Evolutionary conservation across 2,113 vertebrate species (phyloP).

Genomic region (Podilymbus podiceps): DNA sequence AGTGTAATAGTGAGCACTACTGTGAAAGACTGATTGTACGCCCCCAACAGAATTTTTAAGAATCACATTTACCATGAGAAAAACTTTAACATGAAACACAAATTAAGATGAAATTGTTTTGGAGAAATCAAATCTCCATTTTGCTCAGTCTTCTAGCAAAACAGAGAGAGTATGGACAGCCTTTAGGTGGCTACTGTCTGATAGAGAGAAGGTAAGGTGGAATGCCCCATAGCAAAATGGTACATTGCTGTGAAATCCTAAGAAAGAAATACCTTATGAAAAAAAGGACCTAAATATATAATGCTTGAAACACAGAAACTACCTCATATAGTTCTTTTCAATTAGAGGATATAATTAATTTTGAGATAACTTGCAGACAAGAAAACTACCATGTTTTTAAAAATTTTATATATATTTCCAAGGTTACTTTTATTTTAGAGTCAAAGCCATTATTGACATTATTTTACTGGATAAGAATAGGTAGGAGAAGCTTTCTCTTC

Average conservation of each 20-base stretch:
- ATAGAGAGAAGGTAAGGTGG: background rate
- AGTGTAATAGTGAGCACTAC: background rate
- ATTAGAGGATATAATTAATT: background rate
- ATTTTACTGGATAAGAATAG: background rate
- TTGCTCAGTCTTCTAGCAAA: background rate
- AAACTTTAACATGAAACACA: background rate
- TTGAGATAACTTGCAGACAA: background rate
- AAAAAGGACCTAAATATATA: background rate
- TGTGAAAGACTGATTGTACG: background rate
- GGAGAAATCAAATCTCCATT: background rate
- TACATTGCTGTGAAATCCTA: background rate
- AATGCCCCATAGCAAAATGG: background rate
- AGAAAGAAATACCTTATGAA: background rate
- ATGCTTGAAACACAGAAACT: background rate
- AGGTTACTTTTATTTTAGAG: background rate
- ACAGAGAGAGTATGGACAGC: background rate
- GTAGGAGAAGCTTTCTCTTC: background rate
- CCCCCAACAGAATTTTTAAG: background rate
- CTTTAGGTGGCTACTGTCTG: background rate
- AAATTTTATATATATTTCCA: background rate
- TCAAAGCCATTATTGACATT: background rate
- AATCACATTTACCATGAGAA: background rate
- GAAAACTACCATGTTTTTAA: background rate
- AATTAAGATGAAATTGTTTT: background rate
- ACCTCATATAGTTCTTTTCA: background rate